phyloP scores from a whole-genome alignment of 1,140 invertebrate species.

The Melanaphis sacchari region DNA sequence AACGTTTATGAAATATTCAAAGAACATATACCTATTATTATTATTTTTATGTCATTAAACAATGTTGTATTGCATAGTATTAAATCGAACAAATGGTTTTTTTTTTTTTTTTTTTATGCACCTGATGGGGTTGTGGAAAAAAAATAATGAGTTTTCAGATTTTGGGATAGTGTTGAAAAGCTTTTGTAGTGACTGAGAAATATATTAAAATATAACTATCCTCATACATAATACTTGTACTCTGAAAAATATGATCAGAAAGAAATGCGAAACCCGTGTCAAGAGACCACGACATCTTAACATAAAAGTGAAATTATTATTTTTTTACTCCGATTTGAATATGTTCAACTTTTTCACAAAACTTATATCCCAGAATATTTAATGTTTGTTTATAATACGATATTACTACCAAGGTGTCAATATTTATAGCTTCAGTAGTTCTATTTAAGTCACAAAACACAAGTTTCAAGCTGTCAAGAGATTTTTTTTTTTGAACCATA shows the following conservation, averaged over 20 bases:
- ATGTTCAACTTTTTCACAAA: neutral
- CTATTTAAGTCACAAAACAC: neutral
- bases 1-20: conserved; percentile 18
- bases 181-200: neutral
- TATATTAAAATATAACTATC: conserved; percentile 10
- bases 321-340: neutral
- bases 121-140: neutral
- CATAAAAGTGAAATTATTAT: neutral
- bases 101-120: neutral
- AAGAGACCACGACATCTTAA: neutral
- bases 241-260: conserved; percentile 38
- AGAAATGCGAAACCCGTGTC: conserved; percentile 14
- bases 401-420: neutral
- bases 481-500: neutral
- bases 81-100: neutral
- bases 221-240: neutral
- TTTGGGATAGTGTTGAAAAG: neutral
- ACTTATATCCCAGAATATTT: neutral
- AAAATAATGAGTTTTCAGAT: neutral
- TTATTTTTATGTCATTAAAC: neutral
- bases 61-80: conserved; percentile 1
- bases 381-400: neutral
- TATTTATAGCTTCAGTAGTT: neutral
- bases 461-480: neutral
- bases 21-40: neutral